Conservation (phyloP, 2,797 vertebrate genomes). For the Bothrops alternatus region DNA sequence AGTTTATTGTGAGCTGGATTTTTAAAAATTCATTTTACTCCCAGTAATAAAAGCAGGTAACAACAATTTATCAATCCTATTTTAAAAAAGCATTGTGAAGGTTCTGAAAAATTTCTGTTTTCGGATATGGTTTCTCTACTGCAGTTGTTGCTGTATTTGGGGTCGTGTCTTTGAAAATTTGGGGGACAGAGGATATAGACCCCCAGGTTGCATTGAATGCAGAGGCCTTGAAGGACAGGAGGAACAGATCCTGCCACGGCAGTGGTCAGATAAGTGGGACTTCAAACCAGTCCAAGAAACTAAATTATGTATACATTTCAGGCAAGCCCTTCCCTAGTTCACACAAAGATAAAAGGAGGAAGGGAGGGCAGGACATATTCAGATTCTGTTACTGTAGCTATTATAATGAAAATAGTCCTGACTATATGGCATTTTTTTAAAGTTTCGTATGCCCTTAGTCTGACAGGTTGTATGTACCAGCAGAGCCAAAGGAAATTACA, state of each 20-base stretch:
- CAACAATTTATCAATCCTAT: neutral
- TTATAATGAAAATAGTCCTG: neutral
- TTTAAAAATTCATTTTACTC: neutral
- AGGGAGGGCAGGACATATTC: neutral
- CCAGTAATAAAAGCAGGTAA: neutral
- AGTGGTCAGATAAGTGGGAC: neutral
- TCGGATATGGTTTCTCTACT: neutral
- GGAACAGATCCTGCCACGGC: neutral
- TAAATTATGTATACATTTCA: neutral
- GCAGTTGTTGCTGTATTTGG: neutral
- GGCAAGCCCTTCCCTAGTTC: neutral
- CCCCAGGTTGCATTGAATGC: neutral
- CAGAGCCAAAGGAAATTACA: neutral
- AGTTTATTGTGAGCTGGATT: neutral
- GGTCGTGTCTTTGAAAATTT: neutral
- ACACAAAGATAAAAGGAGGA: neutral
- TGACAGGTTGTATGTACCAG: neutral
- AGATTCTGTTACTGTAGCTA: neutral
- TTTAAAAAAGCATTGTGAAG: neutral
- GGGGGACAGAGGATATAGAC: neutral
- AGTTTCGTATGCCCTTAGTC: neutral
- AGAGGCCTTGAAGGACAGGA: neutral
- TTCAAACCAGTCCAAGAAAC: neutral
- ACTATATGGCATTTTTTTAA: neutral
- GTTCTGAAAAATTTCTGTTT: neutral